phyloP scores from a whole-genome alignment of 2,888 invertebrate genomes.

The Ophion slaviceki region DNA sequence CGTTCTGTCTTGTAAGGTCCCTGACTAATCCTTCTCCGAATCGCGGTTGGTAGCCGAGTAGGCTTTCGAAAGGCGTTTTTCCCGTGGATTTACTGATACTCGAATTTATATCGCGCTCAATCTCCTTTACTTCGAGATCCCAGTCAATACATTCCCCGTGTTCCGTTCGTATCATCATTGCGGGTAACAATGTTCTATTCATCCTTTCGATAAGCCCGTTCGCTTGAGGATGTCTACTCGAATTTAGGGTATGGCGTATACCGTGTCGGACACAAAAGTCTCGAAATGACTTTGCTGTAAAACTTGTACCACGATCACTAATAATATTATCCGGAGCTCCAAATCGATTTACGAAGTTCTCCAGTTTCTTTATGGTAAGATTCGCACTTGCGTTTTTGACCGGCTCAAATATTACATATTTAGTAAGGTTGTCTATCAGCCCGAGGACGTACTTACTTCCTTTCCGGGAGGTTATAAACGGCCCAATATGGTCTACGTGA shows the following conservation, averaged over 20 bases:
- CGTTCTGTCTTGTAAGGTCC: not conserved
- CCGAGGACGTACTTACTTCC: conserved; percentile 57
- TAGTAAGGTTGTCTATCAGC: conserved; percentile 63
- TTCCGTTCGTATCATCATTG: conserved; percentile 39
- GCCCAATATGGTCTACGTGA: no score
- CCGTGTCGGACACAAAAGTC: conserved; percentile 55
- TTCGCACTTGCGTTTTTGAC: conserved; percentile 29
- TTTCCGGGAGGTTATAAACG: no score
- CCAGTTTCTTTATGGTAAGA: conserved; percentile 46
- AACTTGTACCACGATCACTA: conserved; percentile 67
- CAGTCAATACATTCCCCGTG: conserved; percentile 20
- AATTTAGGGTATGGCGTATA: conserved; percentile 59
- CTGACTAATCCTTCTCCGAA: not conserved
- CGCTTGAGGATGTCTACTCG: conserved; percentile 60
- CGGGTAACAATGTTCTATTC: conserved; percentile 53
- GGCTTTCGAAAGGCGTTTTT: conserved; percentile 60
- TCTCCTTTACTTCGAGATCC: conserved; percentile 22
- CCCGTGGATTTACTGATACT: conserved; percentile 63
- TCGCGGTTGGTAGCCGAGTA: conserved; percentile 49
- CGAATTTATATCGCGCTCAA: conserved; percentile 61
- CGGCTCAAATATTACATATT: conserved; percentile 55
- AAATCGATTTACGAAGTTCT: conserved; percentile 62
- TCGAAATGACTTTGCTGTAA: conserved; percentile 56
- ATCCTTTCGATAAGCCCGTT: conserved; percentile 62
- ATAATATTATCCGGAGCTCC: conserved; percentile 68